Base-by-base conservation (phyloP, 1,140 invertebrate genomes). In the Meloidogyne chitwoodi region DNA sequence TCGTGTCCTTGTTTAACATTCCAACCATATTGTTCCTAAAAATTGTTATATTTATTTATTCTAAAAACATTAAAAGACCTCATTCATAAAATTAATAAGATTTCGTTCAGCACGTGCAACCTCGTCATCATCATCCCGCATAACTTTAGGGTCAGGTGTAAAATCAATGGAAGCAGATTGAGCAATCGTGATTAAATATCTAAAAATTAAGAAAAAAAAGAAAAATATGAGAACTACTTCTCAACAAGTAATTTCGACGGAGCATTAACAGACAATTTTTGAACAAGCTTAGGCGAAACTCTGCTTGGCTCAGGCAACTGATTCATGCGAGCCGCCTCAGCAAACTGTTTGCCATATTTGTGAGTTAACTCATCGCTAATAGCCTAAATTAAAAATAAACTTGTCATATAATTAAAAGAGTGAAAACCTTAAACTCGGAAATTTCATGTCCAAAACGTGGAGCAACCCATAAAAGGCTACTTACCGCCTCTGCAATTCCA, bases 211-310 rank as follows among this genome's bases (percentile, higher is more conserved):
- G 31, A 79, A 71, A 41, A 83, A 8, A 29, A 74, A 31, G 3
- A 22, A 74, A 64, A 38, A 74, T 74, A 27, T 8, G 0, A n/a
- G 12, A 34, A 68, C 11, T 27, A 97, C 84, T 93, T 94, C 88
- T 99, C 97, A 64, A 99, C 93, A 12, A 99, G 89, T 72, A 97
- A 88, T 87, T 96, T 98, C 0, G 95, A 94, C 3, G 97, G 97
- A 62, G 94, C 94, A 84, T 97, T 94, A 3, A 99, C 92, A 56
- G 93, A 92, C 87, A 99, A 90, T 89, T 98, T 98, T 84, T 96
- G 93, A 88, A 96, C 95, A 8, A 99, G 87, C 88, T 98, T 97
- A 79, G 95, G 93, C 84, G 93, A 96, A 31, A 97, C 93, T 34
- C 92, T 93, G 74, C 92, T 88, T 62, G 89, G 84, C 44, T 81